phyloP scores from a whole-genome alignment of 37 sponge, comb jelly and placozoan genomes.

The Trichoplax adhaerens region DNA sequence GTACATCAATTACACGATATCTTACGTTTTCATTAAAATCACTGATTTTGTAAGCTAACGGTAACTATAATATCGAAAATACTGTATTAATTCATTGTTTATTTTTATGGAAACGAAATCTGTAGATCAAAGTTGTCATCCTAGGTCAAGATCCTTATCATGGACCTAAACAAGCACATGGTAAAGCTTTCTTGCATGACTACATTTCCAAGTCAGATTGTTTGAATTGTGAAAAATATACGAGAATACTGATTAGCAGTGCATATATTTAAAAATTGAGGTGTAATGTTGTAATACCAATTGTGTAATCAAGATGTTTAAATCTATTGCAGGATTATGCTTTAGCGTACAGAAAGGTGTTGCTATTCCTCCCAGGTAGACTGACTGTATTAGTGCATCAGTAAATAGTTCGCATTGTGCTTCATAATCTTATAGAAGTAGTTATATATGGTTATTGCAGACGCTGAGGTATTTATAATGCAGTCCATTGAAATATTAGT shows the following conservation, averaged over 20 bases:
- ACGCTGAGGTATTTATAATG: no score
- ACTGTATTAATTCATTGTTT: neutral
- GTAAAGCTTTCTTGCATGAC: neutral
- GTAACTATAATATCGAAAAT: no score
- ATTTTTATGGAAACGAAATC: neutral
- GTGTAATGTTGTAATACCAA: neutral
- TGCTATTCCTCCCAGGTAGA: slow-evolving; percentile 31
- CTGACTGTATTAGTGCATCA: no score
- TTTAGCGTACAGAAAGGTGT: slow-evolving; percentile 86
- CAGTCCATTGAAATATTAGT: no score
- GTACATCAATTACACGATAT: neutral
- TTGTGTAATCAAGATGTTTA: slow-evolving; percentile 1
- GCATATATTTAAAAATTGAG: no score
- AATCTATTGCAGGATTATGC: slow-evolving; percentile 44
- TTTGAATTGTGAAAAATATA: neutral
- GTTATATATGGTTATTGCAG: no score
- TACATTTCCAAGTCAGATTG: neutral
- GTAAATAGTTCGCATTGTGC: no score
- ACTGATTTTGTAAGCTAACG: no score
- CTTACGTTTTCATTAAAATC: no score
- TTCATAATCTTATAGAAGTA: no score
- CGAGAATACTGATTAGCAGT: no score
- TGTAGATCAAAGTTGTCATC: slow-evolving; percentile 81
- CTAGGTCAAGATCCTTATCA: slow-evolving; percentile 98
- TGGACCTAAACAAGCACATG: slow-evolving; percentile 23